Evolutionary conservation across 2,797 vertebrate species (phyloP).

Genomic region (Acanthopagrus latus): DNA sequence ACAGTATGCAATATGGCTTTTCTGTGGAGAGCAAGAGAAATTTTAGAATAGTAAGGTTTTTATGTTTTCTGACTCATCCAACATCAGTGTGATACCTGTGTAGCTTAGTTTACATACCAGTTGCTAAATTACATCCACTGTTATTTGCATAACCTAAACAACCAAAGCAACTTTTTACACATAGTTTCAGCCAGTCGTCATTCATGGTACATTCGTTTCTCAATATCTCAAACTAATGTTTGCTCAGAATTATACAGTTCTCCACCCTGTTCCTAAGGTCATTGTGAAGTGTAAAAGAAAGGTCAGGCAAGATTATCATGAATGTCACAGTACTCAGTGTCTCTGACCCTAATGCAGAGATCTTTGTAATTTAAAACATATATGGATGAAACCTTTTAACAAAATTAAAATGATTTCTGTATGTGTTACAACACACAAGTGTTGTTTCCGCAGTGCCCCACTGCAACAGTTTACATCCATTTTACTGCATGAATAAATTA

Average conservation of each 20-base stretch:
- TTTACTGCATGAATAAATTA: slow-evolving; percentile 41
- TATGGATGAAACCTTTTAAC: slow-evolving; percentile 3
- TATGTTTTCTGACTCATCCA: slow-evolving; percentile 54
- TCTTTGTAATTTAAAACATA: not conserved
- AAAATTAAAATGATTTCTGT: slow-evolving; percentile 3
- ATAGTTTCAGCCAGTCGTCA: slow-evolving; percentile 22
- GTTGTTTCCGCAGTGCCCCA: not conserved
- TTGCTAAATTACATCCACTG: slow-evolving; percentile 34
- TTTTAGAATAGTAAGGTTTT: slow-evolving; percentile 57
- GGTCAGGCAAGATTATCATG: not conserved
- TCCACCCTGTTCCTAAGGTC: not conserved
- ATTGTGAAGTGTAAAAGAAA: not conserved
- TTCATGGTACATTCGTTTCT: slow-evolving; percentile 1
- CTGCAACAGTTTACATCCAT: slow-evolving; percentile 13
- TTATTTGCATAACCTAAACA: slow-evolving; percentile 51
- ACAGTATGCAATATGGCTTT: slow-evolving; percentile 76
- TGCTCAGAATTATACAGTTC: slow-evolving; percentile 5
- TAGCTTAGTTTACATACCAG: slow-evolving; percentile 48
- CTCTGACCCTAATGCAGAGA: slow-evolving; percentile 1
- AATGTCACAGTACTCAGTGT: not conserved
- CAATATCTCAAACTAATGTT: not conserved
- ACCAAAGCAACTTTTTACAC: slow-evolving; percentile 65
- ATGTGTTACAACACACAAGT: not conserved
- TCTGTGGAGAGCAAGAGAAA: slow-evolving; percentile 59
- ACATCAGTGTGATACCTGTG: slow-evolving; percentile 53